These are phyloP conservation scores for Leptinotarsa undecemlineata DNA, from an alignment of 1,140 invertebrate genomes.

Conservation along the genomic window DNA sequence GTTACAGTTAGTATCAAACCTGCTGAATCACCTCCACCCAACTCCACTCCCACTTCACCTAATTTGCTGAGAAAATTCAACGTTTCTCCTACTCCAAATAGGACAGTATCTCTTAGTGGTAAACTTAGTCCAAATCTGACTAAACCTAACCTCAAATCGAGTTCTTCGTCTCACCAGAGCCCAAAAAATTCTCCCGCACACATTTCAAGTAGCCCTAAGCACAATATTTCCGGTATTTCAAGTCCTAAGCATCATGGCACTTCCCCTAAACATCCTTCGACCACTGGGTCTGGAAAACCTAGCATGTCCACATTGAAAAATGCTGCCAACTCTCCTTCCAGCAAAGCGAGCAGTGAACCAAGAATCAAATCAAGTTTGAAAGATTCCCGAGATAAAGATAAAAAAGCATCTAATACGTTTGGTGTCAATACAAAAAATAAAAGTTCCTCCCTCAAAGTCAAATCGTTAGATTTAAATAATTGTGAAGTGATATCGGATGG, in stretches of 20 bases:
- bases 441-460: conserved; percentile 66
- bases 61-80: conserved; percentile 70
- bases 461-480: conserved; percentile 66
- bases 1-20: conserved; percentile 76
- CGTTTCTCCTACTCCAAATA: conserved; percentile 67
- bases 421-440: conserved; percentile 69
- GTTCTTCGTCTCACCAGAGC: conserved; percentile 66
- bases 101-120: conserved; percentile 52
- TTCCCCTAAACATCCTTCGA: conserved; percentile 74
- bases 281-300: conserved; percentile 77
- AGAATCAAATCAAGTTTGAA: conserved; percentile 59
- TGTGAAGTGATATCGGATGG: conserved; percentile 42
- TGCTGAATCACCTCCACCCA: conserved; percentile 66
- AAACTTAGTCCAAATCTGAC: conserved; percentile 64
- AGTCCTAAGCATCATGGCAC: conserved; percentile 63
- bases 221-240: conserved; percentile 59
- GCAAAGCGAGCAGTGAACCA: conserved; percentile 46
- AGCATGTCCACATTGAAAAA: conserved; percentile 87
- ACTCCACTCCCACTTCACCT: conserved; percentile 64
- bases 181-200: conserved; percentile 78
- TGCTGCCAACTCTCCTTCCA: conserved; percentile 67
- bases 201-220: conserved; percentile 69
- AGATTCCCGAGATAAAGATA: conserved; percentile 63
- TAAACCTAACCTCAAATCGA: conserved; percentile 60
- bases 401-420: conserved; percentile 58